phyloP scores from a whole-genome alignment of 1,140 invertebrate species.

The Caenorhabditis tropicalis region DNA sequence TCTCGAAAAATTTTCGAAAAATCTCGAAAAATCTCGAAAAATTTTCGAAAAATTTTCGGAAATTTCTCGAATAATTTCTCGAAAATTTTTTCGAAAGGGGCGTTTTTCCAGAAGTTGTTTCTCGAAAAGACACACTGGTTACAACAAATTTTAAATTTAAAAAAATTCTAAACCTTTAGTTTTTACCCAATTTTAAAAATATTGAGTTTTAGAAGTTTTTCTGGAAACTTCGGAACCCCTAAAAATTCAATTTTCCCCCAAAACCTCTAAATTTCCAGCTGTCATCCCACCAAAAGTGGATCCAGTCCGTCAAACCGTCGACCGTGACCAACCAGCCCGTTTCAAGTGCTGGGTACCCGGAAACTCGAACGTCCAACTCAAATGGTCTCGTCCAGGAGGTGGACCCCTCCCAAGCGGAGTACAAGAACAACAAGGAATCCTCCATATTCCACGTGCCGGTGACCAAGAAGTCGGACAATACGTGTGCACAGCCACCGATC shows the following conservation, averaged over 20 bases:
- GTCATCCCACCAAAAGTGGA: slow-evolving; percentile 64
- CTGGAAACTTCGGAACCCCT: no score
- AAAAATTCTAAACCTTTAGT: no score
- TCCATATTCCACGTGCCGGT: slow-evolving; percentile 45
- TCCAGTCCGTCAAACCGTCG: slow-evolving; percentile 65
- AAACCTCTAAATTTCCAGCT: slow-evolving; percentile 51
- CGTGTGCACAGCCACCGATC: slow-evolving; percentile 68
- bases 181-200: no score
- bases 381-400: slow-evolving; percentile 65
- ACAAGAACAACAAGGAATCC: slow-evolving; percentile 61
- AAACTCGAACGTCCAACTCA: slow-evolving; percentile 65
- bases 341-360: slow-evolving; percentile 71
- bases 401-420: slow-evolving; percentile 62
- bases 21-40: no score
- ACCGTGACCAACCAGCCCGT: slow-evolving; percentile 64
- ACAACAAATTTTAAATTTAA: no score
- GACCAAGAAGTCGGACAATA: slow-evolving; percentile 59
- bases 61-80: no score
- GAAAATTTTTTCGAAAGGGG: no score
- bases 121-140: no score
- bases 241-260: neutral
- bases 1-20: no score
- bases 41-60: no score
- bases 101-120: no score
- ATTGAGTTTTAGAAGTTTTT: no score